Conservation (phyloP, 2,888 invertebrate species). For the Drosophila prolongata region DNA sequence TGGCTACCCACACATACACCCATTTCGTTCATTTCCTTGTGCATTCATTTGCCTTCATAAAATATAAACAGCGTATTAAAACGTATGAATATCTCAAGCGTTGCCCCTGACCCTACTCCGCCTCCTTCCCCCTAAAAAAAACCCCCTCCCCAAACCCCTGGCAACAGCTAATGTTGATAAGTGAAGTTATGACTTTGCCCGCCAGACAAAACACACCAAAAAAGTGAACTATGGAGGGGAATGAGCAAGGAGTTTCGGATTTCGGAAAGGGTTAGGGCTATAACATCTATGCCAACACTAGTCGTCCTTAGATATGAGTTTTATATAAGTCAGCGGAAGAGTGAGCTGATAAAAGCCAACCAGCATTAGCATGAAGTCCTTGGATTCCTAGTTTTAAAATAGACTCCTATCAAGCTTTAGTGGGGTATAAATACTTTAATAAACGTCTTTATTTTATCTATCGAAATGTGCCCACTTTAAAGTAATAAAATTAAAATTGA, state of each 20-base stretch:
- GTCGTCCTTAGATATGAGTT: not conserved
- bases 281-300: not conserved
- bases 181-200: slow-evolving; percentile 80
- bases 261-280: not conserved
- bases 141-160: slow-evolving; percentile 4
- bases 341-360: not conserved
- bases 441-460: too few species aligned
- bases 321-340: not conserved
- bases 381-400: too few species aligned
- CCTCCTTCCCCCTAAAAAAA: not conserved
- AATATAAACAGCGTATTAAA: slow-evolving; percentile 81
- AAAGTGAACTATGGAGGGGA: not conserved
- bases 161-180: slow-evolving; percentile 81
- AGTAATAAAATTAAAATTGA: too few species aligned
- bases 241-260: not conserved
- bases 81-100: slow-evolving; percentile 81
- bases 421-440: too few species aligned
- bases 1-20: slow-evolving; percentile 30
- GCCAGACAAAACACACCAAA: slow-evolving; percentile 54
- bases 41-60: slow-evolving; percentile 80
- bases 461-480: too few species aligned
- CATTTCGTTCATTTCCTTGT: slow-evolving; percentile 71
- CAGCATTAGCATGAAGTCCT: too few species aligned
- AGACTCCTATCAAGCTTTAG: too few species aligned
- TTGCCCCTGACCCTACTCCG: slow-evolving; percentile 15